These are phyloP conservation scores for Agrochola lota DNA, from an alignment of 2,888 invertebrate species.

Conservation along the genomic window DNA sequence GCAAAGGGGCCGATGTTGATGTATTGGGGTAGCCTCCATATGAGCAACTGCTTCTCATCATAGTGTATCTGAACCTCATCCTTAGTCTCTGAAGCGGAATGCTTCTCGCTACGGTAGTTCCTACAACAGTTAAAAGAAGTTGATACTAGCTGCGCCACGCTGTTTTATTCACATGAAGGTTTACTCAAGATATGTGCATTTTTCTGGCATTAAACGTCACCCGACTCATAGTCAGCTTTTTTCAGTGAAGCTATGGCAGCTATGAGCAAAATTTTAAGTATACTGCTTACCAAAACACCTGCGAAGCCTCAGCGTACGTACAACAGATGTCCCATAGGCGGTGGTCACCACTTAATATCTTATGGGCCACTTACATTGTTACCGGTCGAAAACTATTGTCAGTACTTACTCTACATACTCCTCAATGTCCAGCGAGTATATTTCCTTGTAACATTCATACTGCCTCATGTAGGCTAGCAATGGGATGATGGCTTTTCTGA, in stretches of 20 bases:
- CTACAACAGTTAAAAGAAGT: conserved; percentile 65
- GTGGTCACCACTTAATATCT: neutral
- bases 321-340: neutral
- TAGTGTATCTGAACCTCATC: conserved; percentile 93
- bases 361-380: neutral
- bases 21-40: conserved; percentile 92
- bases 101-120: conserved; percentile 89
- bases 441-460: conserved; percentile 91
- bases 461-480: conserved; percentile 93
- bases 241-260: neutral
- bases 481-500: conserved; percentile 92
- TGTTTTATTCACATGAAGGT: neutral
- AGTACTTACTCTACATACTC: conserved; percentile 93
- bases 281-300: neutral
- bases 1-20: conserved; percentile 95
- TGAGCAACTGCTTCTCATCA: conserved; percentile 92
- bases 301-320: neutral
- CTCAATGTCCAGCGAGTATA: conserved; percentile 91
- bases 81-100: conserved; percentile 92
- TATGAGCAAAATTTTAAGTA: neutral
- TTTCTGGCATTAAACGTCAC: neutral
- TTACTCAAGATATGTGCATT: neutral
- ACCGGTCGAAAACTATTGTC: neutral
- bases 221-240: neutral
- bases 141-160: neutral